A percentile compares a stretch with the other conserved stretches of the same genome.
These are phyloP conservation scores for Geodia barretti DNA, from an alignment of 37 sponge, comb jelly and placozoan genomes.

Conservation along the genomic window DNA sequence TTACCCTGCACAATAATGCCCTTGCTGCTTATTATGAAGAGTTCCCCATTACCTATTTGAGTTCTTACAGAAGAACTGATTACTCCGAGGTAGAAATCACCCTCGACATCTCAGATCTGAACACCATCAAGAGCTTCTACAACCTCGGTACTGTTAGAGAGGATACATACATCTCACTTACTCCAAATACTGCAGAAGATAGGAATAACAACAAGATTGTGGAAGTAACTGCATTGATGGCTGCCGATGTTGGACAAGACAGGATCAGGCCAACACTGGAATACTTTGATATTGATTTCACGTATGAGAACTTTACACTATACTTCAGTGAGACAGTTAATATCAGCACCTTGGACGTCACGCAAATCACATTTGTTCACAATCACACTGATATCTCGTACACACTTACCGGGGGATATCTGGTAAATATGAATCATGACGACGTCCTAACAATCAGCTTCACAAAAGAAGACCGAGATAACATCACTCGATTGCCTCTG, in stretches of 20 bases:
- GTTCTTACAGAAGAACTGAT: constrained; percentile 53
- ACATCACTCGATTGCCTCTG: constrained; percentile 67
- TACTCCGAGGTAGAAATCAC: constrained; percentile 48
- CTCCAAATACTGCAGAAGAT: constrained; percentile 59
- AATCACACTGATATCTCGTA: constrained; percentile 21
- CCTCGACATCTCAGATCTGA: constrained; percentile 76
- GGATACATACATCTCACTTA: constrained; percentile 74
- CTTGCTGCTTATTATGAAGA: background rate
- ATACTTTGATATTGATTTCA: constrained; percentile 75
- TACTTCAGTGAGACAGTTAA: constrained; percentile 89
- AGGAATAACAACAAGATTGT: constrained; percentile 67
- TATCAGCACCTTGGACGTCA: constrained; percentile 69
- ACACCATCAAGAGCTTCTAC: constrained; percentile 61
- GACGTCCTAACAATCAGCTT: constrained; percentile 58
- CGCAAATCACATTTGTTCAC: constrained; percentile 49
- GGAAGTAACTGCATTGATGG: constrained; percentile 52
- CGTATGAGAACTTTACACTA: constrained; percentile 60
- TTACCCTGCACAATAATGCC: constrained; percentile 68
- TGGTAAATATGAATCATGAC: background rate
- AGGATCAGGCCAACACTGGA: constrained; percentile 59
- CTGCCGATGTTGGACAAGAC: constrained; percentile 41
- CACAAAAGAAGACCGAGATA: constrained; percentile 67
- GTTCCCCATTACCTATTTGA: constrained; percentile 59
- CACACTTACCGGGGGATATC: constrained; percentile 75
- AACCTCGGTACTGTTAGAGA: constrained; percentile 59